These are phyloP conservation scores for Emesis furor DNA, from an alignment of 2,888 invertebrate species.

Conservation along the genomic window DNA sequence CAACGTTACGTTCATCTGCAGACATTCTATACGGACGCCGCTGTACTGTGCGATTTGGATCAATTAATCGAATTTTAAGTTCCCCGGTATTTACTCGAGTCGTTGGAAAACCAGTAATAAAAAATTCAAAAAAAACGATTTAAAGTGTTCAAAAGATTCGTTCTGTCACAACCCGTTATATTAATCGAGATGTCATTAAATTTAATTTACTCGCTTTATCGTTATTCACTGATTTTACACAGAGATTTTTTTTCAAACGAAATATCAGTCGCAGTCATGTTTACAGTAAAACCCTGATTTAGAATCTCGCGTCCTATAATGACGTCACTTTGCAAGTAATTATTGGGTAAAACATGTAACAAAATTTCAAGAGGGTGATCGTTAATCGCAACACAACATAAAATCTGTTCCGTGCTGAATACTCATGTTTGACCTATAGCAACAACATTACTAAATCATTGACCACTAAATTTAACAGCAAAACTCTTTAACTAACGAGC, in stretches of 20 bases:
- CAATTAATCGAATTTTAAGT: slow-evolving; percentile 26
- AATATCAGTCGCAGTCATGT: slow-evolving; percentile 29
- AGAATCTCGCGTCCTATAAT: slow-evolving; percentile 47
- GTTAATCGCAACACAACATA: slow-evolving; percentile 33
- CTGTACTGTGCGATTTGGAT: slow-evolving; percentile 19
- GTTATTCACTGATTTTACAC: neutral
- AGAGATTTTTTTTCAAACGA: neutral
- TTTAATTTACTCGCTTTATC: too few species aligned
- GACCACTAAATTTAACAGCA: neutral
- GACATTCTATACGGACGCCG: slow-evolving; percentile 15
- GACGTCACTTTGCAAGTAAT: slow-evolving; percentile 35
- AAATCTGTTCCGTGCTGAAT: slow-evolving; percentile 11
- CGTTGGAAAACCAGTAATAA: slow-evolving; percentile 24
- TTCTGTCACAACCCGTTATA: too few species aligned
- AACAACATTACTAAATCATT: neutral
- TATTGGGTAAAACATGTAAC: slow-evolving; percentile 47
- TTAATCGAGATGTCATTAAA: too few species aligned
- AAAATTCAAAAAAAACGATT: neutral
- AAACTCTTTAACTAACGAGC: slow-evolving; percentile 12
- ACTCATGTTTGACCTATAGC: neutral
- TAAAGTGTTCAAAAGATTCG: neutral
- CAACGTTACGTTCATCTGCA: neutral
- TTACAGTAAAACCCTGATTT: slow-evolving; percentile 34
- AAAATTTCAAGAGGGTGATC: slow-evolving; percentile 38
- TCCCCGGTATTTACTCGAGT: slow-evolving; percentile 28